A percentile compares a stretch with the other conserved stretches of the same genome.
Conservation (phyloP, 2,113 vertebrate genomes). For the Calyptommatus sinebrachiatus region DNA sequence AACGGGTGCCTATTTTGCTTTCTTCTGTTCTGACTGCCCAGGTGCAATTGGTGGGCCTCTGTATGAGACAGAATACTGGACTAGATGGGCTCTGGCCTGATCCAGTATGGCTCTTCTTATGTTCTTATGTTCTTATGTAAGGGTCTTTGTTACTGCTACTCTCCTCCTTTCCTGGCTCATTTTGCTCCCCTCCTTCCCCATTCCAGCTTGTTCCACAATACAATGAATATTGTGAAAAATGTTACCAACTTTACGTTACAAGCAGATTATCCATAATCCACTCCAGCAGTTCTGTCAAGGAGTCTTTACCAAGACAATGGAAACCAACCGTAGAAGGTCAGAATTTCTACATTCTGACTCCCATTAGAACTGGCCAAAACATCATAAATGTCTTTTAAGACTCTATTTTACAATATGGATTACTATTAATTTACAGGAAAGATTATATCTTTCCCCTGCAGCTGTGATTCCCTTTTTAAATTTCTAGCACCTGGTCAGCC, state of each 20-base stretch:
- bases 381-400: not conserved
- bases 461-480: conserved; percentile 11
- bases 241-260: not conserved
- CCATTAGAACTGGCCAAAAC: not conserved
- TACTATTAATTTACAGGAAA: conserved; percentile 10
- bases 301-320: not conserved
- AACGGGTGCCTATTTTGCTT: too few relatives aligned
- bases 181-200: too few relatives aligned
- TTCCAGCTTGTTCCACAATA: not conserved
- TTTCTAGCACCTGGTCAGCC: conserved; percentile 19
- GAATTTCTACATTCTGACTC: not conserved
- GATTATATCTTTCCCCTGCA: conserved; percentile 12
- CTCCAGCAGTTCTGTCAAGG: not conserved
- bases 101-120: too few relatives aligned
- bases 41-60: too few relatives aligned
- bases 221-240: not conserved
- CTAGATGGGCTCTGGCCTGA: too few relatives aligned
- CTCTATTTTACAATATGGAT: not conserved
- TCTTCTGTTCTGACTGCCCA: too few relatives aligned
- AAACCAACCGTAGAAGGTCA: not conserved
- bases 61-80: too few relatives aligned
- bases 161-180: too few relatives aligned
- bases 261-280: not conserved
- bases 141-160: too few relatives aligned
- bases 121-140: too few relatives aligned